These are phyloP conservation scores for Lepus europaeus DNA, from an alignment of 2,113 vertebrate genomes.

Conservation along the genomic window DNA sequence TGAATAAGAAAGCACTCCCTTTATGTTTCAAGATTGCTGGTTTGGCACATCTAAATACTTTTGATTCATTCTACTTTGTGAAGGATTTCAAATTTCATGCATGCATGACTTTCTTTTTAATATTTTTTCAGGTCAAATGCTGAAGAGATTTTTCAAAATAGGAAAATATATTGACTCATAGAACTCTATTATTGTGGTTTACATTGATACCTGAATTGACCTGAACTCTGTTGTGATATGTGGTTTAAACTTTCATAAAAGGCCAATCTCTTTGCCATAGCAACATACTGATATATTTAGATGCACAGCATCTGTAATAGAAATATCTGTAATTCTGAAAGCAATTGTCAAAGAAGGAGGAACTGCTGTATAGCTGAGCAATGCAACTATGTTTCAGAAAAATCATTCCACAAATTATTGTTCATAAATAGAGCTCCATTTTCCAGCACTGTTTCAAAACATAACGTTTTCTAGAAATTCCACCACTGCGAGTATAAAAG, in stretches of 20 bases:
- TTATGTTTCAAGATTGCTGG: background rate
- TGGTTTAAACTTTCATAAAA: conserved; percentile 25
- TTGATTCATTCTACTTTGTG: background rate
- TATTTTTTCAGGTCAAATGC: background rate
- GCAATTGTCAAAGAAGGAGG: background rate
- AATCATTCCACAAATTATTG: background rate
- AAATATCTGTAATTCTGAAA: background rate
- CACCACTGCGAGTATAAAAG: background rate
- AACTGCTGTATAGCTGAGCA: background rate
- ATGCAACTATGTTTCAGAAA: background rate
- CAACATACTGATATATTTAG: background rate
- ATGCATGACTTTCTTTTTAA: background rate
- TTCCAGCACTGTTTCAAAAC: background rate
- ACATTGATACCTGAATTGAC: background rate
- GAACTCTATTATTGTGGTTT: background rate
- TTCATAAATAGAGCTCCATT: conserved; percentile 7
- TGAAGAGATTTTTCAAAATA: background rate
- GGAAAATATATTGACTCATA: conserved; percentile 5
- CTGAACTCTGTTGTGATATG: background rate
- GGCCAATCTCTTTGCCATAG: background rate
- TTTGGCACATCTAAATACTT: background rate
- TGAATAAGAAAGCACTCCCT: background rate
- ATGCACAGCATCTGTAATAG: background rate
- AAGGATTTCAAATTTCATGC: conserved; percentile 52
- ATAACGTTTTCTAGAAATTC: background rate